Evolutionary conservation across 1,140 invertebrate species (phyloP).

Genomic region (Achatina immaculata): DNA sequence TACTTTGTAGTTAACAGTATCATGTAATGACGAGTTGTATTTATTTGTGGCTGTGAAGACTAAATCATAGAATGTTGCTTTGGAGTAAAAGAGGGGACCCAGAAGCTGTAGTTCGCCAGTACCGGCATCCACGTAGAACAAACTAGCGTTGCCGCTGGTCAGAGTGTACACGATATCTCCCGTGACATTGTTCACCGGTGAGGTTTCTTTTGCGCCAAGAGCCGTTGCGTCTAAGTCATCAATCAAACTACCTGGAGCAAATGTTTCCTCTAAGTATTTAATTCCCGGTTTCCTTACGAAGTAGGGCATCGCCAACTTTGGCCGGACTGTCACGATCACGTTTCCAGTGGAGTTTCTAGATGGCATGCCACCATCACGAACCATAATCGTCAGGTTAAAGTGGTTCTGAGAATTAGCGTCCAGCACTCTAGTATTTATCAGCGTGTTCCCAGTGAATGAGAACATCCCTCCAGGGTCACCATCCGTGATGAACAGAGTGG

Average conservation of each 20-base stretch:
- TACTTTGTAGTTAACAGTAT: neutral
- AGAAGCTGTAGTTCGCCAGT: slow-evolving; percentile 2
- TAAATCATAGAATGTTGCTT: neutral
- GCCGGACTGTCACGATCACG: neutral
- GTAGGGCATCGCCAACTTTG: slow-evolving; percentile 6
- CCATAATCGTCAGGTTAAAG: neutral
- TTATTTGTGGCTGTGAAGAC: neutral
- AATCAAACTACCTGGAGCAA: neutral
- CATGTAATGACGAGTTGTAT: neutral
- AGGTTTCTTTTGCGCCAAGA: neutral
- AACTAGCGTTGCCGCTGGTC: neutral
- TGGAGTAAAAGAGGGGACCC: neutral
- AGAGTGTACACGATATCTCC: slow-evolving; percentile 17
- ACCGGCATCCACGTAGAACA: slow-evolving; percentile 2
- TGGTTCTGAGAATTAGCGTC: slow-evolving; percentile 6
- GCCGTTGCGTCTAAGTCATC: slow-evolving; percentile 23
- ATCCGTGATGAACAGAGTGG: slow-evolving; percentile 79
- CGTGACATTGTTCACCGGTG: no score
- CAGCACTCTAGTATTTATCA: neutral
- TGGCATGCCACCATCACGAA: slow-evolving; percentile 5
- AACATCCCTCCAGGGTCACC: neutral
- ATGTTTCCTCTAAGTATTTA: neutral
- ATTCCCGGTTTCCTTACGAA: neutral
- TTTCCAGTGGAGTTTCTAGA: neutral
- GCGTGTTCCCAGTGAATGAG: neutral